Base-by-base conservation (phyloP, 2,888 invertebrate genomes). In the Amphipoea lucens region DNA sequence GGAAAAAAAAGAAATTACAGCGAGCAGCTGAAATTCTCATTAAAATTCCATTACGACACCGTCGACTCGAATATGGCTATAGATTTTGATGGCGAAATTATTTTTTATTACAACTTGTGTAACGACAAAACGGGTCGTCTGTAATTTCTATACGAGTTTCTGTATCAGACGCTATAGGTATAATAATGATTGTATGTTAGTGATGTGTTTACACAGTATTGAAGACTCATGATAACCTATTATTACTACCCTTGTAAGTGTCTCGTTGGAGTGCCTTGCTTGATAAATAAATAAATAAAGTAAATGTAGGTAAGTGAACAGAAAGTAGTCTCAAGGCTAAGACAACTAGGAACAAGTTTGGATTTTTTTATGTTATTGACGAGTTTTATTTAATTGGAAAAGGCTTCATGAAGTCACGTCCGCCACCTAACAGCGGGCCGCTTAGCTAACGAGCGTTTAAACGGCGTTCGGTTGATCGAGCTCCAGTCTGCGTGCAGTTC, bases 1-100 rank as follows among this genome's bases (percentile, higher is more conserved):
- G 86, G 51, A 92, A 92, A 91, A 92, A 91, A 91, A 92, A 90
- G 91, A 90, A 94, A 94, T 93, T 93, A 93, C 92, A 90, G 86
- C 88, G 92, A 92, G 92, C 91, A 92, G 92, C 93, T 92, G 93
- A 94, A 95, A 92, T 94, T 93, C 95, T 95, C 95, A 95, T 95
- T 95, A 95, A 95, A 95, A 95, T 95, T 95, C 95, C 95, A 95
- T 95, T 95, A 95, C 92, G 91, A 83, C 88, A 87, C 90, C 91
- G 90, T 90, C 88, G 90, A 86, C 83, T 92, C 88, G 91, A 94
- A 93, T 93, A 93, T 92, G 90, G 89, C 91, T 89, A 92, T 92
- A 91, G 92, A 92, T 92, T 92, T 93, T 92, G 90, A 91, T 87
- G 90, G 88, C 78, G 84, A 88, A 92, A 92, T 92, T 92, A 91